Evolutionary conservation across 2,888 invertebrate species (phyloP), one percentile per base, ranked within the genome.

Genomic region (Drosophila tanythrix): DNA sequence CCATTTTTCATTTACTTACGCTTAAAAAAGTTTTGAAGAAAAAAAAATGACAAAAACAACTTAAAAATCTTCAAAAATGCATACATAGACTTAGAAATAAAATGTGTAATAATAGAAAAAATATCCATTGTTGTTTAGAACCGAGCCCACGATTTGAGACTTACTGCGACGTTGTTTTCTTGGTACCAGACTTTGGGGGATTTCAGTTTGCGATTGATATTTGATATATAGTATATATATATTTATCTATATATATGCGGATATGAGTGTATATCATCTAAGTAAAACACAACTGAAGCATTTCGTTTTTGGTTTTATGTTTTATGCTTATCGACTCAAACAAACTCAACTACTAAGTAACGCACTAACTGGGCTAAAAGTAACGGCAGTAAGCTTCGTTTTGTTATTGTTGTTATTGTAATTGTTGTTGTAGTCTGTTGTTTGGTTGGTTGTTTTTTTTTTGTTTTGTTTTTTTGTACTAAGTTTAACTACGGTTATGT

Each of bases 281-380:
- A 71, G 79, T 83, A 83, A 72, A 84, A 84, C 83, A 83, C 79
- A 84, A 88, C 81, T 79, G 66, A 88, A 84, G 88, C 88, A 69
- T 59, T 76, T 53, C 11, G 43, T 55, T 72, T 71, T 70, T 64
- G 38, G 29, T 55, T 62, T 57, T 70, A 64, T 73, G 53, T 55
- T 62, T 57, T 70, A 64, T 73, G 53, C 25, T 53, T 72, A 38
- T 68, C 11, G 70, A 66, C 75, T 86, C 60, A 61, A 87, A 86
- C 83, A 77, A 83, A 88, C 86, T 88, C 76, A 85, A 72, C 88
- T 82, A 86, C 86, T 51, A 80, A 86, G 74, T 73, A 88, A 86
- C 88, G 73, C 73, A 86, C 87, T 86, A 86, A 76, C 73, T 82
- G 70, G 70, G 52, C 88, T 86, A 88, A 83, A 57, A 83, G 76